Base-by-base conservation (phyloP, 2,888 invertebrate species). In the Myathropa florea region DNA sequence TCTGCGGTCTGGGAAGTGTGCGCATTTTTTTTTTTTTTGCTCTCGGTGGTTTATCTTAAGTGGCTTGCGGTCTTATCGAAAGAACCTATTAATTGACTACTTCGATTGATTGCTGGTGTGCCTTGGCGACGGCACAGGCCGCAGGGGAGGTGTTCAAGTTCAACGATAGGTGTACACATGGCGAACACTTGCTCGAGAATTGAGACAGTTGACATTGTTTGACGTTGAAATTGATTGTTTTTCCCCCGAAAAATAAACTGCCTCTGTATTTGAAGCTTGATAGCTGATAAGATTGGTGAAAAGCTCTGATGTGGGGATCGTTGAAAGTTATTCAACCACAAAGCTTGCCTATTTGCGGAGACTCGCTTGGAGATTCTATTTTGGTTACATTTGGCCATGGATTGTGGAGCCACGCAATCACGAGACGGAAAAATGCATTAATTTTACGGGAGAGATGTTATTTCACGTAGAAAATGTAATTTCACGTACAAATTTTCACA, bases 31-130 rank as follows among this genome's bases (percentile, higher is more conserved):
- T 18, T 18, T 79, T 71, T 76, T 61, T 33, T 85, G 68, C 63
- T 64, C 76, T 85, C 72, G 46, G 57, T 12, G 76, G 76, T 64
- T 81, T 85, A 85, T 85, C 84, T 85, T 53, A 70, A 85, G 77
- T 85, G 65, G 65, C 59, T n/a, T 83, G 18, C 12, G 64, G 57
- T 70, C 70, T 81, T 85, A 85, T 85, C 81, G 57, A 14, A 57
- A 63, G 68, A 67, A 28, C 57, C 39, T 60, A 53, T 85, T 85
- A 82, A 82, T 82, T 85, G 85, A 85, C 64, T 77, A 72, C 57
- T 80, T 80, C 84, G 67, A 80, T 80, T 76, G 84, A 76, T 84
- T 67, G 82, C 68, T 33, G 53, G 39, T 18, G 2, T 18, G 46
- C n/a, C 7, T 18, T 68, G 59, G 26, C 28, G 33, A 57, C 7